Evolutionary conservation across 2,888 invertebrate species (phyloP).

Genomic region (Agelastica alni): DNA sequence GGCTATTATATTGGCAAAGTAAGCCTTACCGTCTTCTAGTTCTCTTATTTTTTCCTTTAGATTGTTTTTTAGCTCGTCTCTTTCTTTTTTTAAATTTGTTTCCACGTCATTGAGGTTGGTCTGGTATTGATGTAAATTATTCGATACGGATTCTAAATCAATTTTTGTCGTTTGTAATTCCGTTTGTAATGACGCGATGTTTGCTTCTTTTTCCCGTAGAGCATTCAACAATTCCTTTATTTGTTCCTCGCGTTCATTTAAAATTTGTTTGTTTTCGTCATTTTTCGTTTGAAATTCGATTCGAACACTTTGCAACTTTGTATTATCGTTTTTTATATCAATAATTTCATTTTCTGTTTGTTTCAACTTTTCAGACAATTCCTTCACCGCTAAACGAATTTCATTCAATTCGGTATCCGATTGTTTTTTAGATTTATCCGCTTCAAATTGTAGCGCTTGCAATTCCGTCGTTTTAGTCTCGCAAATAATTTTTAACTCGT

Average conservation of each 20-base stretch:
- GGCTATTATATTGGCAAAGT: conserved; percentile 37
- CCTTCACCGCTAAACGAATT: conserved; percentile 9
- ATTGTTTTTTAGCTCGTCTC: conserved; percentile 50
- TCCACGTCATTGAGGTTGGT: conserved; percentile 49
- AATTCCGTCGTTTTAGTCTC: conserved; percentile 35
- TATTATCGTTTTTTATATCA: background rate
- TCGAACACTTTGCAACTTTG: conserved; percentile 40
- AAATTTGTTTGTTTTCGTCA: conserved; percentile 25
- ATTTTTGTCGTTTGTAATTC: conserved; percentile 50
- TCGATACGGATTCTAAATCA: conserved; percentile 43
- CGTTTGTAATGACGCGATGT: conserved; percentile 49
- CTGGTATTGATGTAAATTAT: conserved; percentile 52
- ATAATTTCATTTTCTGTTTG: background rate
- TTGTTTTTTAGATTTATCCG: conserved; percentile 15
- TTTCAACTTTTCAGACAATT: conserved; percentile 16
- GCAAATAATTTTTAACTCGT: conserved; percentile 41
- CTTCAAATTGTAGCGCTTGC: conserved; percentile 12
- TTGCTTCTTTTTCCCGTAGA: conserved; percentile 27
- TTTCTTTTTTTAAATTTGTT: conserved; percentile 47
- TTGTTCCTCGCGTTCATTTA: conserved; percentile 9
- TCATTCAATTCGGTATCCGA: conserved; percentile 37
- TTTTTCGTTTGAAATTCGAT: conserved; percentile 37
- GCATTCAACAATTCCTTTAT: conserved; percentile 9
- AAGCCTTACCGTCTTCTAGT: conserved; percentile 51
- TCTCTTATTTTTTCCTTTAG: conserved; percentile 51